Evolutionary conservation across 2,888 invertebrate genomes (phyloP).

Genomic region (Phyto melanocephala): DNA sequence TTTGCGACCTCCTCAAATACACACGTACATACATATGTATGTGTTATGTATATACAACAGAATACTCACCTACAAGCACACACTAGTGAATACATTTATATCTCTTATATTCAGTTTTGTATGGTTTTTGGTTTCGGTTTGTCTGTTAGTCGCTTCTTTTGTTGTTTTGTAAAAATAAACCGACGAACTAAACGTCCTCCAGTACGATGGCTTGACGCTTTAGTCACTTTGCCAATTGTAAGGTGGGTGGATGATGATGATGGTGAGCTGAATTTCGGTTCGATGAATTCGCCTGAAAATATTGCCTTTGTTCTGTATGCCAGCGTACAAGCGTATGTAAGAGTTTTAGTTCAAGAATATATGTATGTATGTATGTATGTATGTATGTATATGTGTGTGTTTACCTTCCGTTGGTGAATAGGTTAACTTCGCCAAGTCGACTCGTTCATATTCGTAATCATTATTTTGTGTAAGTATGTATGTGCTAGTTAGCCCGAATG

Average conservation of each 20-base stretch:
- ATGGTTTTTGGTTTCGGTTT: conserved; percentile 63
- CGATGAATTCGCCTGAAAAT: conserved; percentile 57
- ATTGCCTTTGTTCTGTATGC: conserved; percentile 44
- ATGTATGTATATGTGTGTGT: conserved; percentile 21
- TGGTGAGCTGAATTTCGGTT: conserved; percentile 60
- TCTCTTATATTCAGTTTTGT: conserved; percentile 58
- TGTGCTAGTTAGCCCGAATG: conserved; percentile 4
- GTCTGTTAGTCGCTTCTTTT: conserved; percentile 30
- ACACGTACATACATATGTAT: conserved; percentile 1
- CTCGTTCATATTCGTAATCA: conserved; percentile 48
- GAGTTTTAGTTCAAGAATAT: neutral
- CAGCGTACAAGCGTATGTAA: conserved; percentile 9
- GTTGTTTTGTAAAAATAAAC: neutral
- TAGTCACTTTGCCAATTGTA: conserved; percentile 20
- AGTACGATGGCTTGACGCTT: conserved; percentile 13
- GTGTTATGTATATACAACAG: too few species aligned
- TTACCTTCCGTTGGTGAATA: conserved; percentile 64
- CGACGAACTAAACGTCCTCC: neutral
- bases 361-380: neutral
- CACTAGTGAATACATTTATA: conserved; percentile 50
- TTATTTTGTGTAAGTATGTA: conserved; percentile 16
- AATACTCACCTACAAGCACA: neutral
- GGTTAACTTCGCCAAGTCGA: conserved; percentile 63
- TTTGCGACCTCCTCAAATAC: conserved; percentile 60
- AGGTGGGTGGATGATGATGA: conserved; percentile 19